A percentile compares a stretch with the other conserved stretches of the same genome.
Evolutionary conservation across 2,888 invertebrate species (phyloP).

Genomic region (Plemyria rubiginata): DNA sequence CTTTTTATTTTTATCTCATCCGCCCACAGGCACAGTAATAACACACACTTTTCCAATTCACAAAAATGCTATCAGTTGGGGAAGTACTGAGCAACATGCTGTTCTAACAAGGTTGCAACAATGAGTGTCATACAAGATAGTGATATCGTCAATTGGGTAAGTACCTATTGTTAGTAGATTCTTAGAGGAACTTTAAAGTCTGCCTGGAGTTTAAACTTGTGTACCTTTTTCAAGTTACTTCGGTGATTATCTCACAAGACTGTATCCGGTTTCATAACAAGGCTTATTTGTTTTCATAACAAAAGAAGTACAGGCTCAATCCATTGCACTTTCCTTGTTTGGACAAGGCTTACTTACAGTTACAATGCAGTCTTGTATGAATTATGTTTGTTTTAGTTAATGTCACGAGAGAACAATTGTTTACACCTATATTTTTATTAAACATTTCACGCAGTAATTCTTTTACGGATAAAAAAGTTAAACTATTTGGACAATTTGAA

Average conservation of each 20-base stretch:
- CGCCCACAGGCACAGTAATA: neutral
- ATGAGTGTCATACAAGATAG: neutral
- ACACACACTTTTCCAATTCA: neutral
- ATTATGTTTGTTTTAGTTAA: too few relatives aligned
- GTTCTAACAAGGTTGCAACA: neutral
- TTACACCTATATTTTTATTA: too few relatives aligned
- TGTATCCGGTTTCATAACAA: conserved; percentile 15
- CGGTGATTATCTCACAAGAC: neutral
- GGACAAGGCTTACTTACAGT: neutral
- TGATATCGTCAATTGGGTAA: neutral
- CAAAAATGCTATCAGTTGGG: conserved; percentile 16
- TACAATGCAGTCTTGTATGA: neutral
- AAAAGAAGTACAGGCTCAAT: neutral
- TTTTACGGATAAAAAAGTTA: too few relatives aligned
- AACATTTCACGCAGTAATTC: too few relatives aligned
- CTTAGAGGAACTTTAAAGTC: neutral
- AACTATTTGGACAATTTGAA: too few relatives aligned
- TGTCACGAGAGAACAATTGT: too few relatives aligned
- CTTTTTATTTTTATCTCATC: conserved; percentile 5
- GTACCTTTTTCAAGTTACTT: neutral
- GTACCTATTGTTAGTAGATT: conserved; percentile 5
- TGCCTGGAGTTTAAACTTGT: neutral
- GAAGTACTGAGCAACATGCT: conserved; percentile 1
- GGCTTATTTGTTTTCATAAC: conserved; percentile 16
- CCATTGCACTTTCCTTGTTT: conserved; percentile 10